phyloP scores from a whole-genome alignment of 2,888 invertebrate genomes.

The Agrotis ipsilon region DNA sequence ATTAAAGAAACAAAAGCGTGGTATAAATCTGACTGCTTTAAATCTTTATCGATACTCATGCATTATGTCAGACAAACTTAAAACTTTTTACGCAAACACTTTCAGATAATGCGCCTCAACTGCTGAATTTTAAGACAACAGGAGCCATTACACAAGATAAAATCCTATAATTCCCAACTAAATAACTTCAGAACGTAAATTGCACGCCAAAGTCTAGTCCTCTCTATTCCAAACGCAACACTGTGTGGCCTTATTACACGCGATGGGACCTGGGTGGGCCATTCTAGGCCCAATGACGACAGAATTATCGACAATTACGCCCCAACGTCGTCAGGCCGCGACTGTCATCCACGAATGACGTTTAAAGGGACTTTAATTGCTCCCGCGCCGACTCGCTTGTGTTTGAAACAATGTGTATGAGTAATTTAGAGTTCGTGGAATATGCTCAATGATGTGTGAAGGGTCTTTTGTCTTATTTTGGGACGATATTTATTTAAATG shows the following conservation, averaged over 20 bases:
- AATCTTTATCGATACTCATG: not conserved
- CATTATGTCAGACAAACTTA: not conserved
- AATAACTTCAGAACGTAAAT: constrained; percentile 15
- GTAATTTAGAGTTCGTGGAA: constrained; percentile 58
- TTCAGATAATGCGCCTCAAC: too few species aligned
- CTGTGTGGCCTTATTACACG: constrained; percentile 60
- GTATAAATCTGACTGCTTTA: not conserved
- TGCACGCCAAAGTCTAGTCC: constrained; percentile 36
- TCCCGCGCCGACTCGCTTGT: constrained; percentile 52
- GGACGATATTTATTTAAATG: constrained; percentile 43
- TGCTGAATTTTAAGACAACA: too few species aligned
- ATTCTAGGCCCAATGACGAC: constrained; percentile 66
- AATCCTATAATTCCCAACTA: not conserved
- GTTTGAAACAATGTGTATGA: constrained; percentile 56
- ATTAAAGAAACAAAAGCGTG: not conserved
- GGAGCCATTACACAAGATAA: not conserved
- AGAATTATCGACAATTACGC: constrained; percentile 78
- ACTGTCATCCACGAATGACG: constrained; percentile 66
- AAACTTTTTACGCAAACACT: not conserved
- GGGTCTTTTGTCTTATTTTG: constrained; percentile 46
- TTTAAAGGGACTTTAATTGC: constrained; percentile 66
- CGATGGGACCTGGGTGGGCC: constrained; percentile 70
- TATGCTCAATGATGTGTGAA: constrained; percentile 55
- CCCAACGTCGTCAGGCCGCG: constrained; percentile 68
- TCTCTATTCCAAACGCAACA: constrained; percentile 32